Conservation (phyloP, 2,113 vertebrate species). For the Sialia sialis region DNA sequence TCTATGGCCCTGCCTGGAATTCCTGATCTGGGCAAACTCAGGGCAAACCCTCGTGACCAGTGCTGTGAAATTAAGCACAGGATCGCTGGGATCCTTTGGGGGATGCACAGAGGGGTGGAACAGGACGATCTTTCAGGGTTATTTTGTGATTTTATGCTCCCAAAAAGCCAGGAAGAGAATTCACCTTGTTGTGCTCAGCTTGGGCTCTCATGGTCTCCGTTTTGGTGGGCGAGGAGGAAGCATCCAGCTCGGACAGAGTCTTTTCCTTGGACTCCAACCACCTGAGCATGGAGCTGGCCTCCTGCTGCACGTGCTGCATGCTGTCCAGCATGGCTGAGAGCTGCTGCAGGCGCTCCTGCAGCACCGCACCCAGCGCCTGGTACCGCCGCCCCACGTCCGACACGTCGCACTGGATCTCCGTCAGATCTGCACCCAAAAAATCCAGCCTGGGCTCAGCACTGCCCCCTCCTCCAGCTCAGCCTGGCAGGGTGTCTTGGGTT, state of each 20-base stretch:
- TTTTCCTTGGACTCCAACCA: slow-evolving; percentile 87
- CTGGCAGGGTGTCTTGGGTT: too few relatives aligned
- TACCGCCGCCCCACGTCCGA: slow-evolving; percentile 84
- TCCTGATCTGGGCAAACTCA: not conserved
- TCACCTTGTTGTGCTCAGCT: slow-evolving; percentile 94
- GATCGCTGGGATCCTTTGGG: not conserved
- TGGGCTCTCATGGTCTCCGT: slow-evolving; percentile 85
- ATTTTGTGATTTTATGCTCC: too few relatives aligned
- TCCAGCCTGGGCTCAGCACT: not conserved
- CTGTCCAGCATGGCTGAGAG: slow-evolving; percentile 78
- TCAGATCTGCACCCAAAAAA: slow-evolving; percentile 80
- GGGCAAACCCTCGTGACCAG: accelerated
- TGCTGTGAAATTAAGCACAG: accelerated
- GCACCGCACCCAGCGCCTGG: slow-evolving; percentile 77
- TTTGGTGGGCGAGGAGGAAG: slow-evolving; percentile 81
- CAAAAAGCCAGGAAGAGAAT: not conserved
- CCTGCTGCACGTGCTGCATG: slow-evolving; percentile 78
- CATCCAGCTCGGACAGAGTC: slow-evolving; percentile 73
- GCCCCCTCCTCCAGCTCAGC: accelerated
- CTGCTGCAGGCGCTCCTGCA: slow-evolving; percentile 74
- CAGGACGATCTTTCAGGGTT: not conserved
- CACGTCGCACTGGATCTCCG: slow-evolving; percentile 90
- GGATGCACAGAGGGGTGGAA: not conserved
- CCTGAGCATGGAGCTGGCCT: slow-evolving; percentile 72
- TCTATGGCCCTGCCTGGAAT: not conserved